These are phyloP conservation scores for Stichodactyla helianthus DNA, from an alignment of 64 coral and sea anemone species.

Conservation along the genomic window DNA sequence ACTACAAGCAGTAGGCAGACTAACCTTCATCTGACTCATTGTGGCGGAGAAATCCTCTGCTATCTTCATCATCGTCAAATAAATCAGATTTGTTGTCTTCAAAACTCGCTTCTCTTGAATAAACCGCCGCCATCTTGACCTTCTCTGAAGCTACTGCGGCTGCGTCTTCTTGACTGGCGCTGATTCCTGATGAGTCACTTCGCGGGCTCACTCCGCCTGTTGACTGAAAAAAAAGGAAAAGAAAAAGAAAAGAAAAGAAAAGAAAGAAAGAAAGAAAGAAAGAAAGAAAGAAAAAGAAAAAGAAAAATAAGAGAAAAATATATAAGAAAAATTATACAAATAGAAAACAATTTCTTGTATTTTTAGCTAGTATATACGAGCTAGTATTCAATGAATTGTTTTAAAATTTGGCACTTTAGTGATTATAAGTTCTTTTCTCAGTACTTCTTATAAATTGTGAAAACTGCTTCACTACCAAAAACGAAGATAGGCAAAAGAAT, in stretches of 20 bases:
- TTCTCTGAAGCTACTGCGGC: conserved; percentile 48
- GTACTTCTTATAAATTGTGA: not conserved
- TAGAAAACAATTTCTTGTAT: not conserved
- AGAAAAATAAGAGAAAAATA: not conserved
- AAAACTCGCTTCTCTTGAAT: conserved; percentile 85
- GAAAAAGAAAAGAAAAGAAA: conserved; percentile 13
- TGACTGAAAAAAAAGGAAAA: conserved; percentile 63
- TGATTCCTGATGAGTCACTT: conserved; percentile 79
- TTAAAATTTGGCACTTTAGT: not conserved
- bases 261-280: not conserved
- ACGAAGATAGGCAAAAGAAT: not conserved
- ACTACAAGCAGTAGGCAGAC: not conserved
- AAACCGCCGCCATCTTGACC: conserved; percentile 95
- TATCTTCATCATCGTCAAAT: conserved; percentile 85
- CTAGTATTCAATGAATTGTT: too few species aligned
- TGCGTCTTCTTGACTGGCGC: conserved; percentile 64
- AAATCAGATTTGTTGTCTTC: conserved; percentile 93
- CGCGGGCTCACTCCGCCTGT: conserved; percentile 72
- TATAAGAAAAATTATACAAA: not conserved
- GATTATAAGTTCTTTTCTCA: not conserved
- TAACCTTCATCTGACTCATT: conserved; percentile 99
- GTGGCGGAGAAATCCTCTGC: conserved; percentile 85
- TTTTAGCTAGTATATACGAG: too few species aligned
- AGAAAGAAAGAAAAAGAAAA: not conserved
- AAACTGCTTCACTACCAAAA: not conserved